Evolutionary conservation across 2,888 invertebrate genomes (phyloP), one percentile per base, ranked within the genome.

Genomic region (Temnothorax rugatulus): DNA sequence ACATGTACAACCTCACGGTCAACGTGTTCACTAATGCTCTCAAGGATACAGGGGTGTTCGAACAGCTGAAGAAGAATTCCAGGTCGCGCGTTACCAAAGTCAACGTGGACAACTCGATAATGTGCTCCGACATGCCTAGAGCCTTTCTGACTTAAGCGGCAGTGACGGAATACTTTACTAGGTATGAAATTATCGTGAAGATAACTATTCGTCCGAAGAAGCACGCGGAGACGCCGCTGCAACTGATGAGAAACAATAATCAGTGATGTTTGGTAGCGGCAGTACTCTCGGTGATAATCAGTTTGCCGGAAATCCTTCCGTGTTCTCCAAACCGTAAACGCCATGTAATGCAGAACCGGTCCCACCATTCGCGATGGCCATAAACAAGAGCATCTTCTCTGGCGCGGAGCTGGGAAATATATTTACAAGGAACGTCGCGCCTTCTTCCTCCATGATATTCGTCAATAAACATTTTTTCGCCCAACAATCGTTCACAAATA

Each of bases 121-220:
- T 89, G 9, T 97, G 97, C 91, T 95, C 95, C 52, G 95, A 96
- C 92, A 96, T 97, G 66, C 97, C 97, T 0, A 96, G 96, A 47
- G 94, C 95, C 13, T 95, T 97, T 79, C 95, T 97, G 76, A 96
- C 97, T 88, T 96, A 96, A 92, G 93, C 95, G 74, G 93, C 96
- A 1, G 96, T 97, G 0, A 96, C 96, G 89, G 95, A 96, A 82
- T 96, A 97, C 93, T 97, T 97, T 86, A 95, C 96, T 29, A 96
- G 96, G 92, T 98, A 97, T 95, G 98, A 98, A 0, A 96, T 95
- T 59, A 96, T 98, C 3, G 96, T 96, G n/a, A 96, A 96, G 86
- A 96, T 98, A 73, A 96, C 96, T 54, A 95, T 97, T 75, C 96
- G 96, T 73, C 96, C 96, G 0, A 96, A 96, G 83, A 96, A 96